phyloP scores from a whole-genome alignment of 1,140 invertebrate species.

The Drosophila miranda region DNA sequence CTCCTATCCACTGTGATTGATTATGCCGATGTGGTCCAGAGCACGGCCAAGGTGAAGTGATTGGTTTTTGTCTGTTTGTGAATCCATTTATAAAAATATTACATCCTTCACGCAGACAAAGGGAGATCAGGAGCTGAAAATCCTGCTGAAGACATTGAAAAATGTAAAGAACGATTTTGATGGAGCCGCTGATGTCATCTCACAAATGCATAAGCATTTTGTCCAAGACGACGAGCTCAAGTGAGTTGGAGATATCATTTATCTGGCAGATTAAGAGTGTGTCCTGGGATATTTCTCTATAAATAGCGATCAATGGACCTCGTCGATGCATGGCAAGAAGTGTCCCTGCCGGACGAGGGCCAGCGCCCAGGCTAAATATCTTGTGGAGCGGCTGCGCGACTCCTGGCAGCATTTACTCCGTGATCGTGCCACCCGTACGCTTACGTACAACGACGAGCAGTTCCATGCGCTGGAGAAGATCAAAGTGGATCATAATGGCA shows the following conservation, averaged over 20 bases:
- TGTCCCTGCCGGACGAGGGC: slow-evolving; percentile 87
- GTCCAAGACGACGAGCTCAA: slow-evolving; percentile 73
- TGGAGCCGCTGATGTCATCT: slow-evolving; percentile 75
- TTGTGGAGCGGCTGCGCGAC: slow-evolving; percentile 91
- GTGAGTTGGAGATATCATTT: slow-evolving; percentile 30
- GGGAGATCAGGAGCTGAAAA: slow-evolving; percentile 64
- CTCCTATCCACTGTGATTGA: slow-evolving; percentile 69
- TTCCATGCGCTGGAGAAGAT: slow-evolving; percentile 95
- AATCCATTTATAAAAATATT: background rate
- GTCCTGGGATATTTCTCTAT: background rate
- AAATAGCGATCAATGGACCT: slow-evolving; percentile 87
- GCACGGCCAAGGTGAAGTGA: slow-evolving; percentile 60
- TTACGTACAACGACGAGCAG: slow-evolving; percentile 96
- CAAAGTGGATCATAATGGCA: slow-evolving; percentile 87
- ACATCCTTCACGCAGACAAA: slow-evolving; percentile 52
- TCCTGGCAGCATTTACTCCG: slow-evolving; percentile 95
- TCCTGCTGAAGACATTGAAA: slow-evolving; percentile 51
- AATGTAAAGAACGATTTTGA: slow-evolving; percentile 70
- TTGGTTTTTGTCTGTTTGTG: background rate
- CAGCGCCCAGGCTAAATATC: slow-evolving; percentile 88
- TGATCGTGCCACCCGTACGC: slow-evolving; percentile 91
- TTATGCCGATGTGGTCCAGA: slow-evolving; percentile 72
- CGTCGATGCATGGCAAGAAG: slow-evolving; percentile 86
- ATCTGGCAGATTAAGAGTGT: background rate
- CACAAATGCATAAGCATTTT: slow-evolving; percentile 77